These are phyloP conservation scores for Lingula anatina DNA, from an alignment of 2,888 invertebrate genomes.

Conservation along the genomic window DNA sequence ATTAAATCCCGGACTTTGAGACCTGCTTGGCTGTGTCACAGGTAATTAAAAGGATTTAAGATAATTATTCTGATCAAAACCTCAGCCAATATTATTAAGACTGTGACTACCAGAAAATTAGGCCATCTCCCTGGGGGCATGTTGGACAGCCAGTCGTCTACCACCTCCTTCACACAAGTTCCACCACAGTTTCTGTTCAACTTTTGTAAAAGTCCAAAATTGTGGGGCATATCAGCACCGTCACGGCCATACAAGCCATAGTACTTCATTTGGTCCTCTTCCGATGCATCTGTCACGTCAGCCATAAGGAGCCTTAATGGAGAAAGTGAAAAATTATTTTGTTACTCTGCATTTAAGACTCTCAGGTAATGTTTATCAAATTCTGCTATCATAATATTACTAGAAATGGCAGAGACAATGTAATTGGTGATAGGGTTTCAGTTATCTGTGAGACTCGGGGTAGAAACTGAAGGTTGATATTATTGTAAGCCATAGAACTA, in stretches of 20 bases:
- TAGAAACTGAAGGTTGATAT: too few species aligned
- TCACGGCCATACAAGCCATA: constrained; percentile 37
- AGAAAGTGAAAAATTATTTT: too few species aligned
- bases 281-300: constrained; percentile 15
- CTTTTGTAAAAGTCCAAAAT: constrained; percentile 21
- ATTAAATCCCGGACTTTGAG: too few species aligned
- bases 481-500: too few species aligned
- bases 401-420: too few species aligned
- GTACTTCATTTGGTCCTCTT: constrained; percentile 16
- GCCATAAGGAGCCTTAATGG: constrained; percentile 27
- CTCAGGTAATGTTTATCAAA: too few species aligned
- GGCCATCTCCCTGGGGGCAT: constrained; percentile 30
- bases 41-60: too few species aligned
- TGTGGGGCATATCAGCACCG: constrained; percentile 36
- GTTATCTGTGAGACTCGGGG: too few species aligned
- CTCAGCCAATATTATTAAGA: neutral
- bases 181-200: constrained; percentile 22
- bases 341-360: too few species aligned
- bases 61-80: too few species aligned
- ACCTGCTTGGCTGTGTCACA: too few species aligned
- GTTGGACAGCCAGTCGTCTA: constrained; percentile 27
- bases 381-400: neutral
- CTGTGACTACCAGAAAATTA: constrained; percentile 39
- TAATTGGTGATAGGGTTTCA: too few species aligned
- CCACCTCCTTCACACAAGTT: constrained; percentile 20